These are phyloP conservation scores for Marcusenius ussheri DNA, from an alignment of 2,113 vertebrate genomes.

Conservation along the genomic window DNA sequence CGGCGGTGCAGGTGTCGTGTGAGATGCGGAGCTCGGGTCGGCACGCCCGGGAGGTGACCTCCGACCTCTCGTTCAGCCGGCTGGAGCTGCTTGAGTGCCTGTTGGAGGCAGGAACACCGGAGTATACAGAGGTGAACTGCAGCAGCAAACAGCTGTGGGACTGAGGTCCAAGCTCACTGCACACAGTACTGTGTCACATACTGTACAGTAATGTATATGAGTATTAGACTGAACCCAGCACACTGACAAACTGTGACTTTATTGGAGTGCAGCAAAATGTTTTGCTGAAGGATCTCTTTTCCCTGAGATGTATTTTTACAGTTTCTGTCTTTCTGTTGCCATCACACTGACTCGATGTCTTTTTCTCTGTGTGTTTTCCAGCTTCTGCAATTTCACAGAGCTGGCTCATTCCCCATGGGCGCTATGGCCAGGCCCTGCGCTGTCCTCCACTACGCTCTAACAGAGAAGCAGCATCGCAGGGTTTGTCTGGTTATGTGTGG, in stretches of 20 bases:
- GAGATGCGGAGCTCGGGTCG: slow-evolving; percentile 63
- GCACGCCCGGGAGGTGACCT: slow-evolving; percentile 49
- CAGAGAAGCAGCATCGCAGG: slow-evolving; percentile 63
- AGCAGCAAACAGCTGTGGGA: neutral
- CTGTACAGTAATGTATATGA: neutral
- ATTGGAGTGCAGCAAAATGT: neutral
- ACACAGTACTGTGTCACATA: neutral
- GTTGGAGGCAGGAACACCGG: slow-evolving; percentile 55
- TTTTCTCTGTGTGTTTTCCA: slow-evolving; percentile 29
- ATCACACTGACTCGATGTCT: neutral
- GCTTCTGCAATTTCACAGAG: slow-evolving; percentile 73
- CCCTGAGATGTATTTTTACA: neutral
- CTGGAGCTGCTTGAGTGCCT: slow-evolving; percentile 81
- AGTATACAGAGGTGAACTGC: slow-evolving; percentile 72
- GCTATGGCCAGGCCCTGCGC: slow-evolving; percentile 69
- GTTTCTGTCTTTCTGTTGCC: neutral
- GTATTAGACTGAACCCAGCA: neutral
- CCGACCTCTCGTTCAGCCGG: slow-evolving; percentile 73
- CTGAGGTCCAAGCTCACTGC: neutral
- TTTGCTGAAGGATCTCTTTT: neutral
- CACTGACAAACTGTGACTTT: neutral
- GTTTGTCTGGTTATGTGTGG: slow-evolving; percentile 40
- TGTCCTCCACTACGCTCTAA: slow-evolving; percentile 69
- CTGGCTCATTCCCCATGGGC: slow-evolving; percentile 58
- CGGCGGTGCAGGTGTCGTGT: slow-evolving; percentile 71